phyloP scores from a whole-genome alignment of 1,140 invertebrate genomes.

The Drosophila albomicans region DNA sequence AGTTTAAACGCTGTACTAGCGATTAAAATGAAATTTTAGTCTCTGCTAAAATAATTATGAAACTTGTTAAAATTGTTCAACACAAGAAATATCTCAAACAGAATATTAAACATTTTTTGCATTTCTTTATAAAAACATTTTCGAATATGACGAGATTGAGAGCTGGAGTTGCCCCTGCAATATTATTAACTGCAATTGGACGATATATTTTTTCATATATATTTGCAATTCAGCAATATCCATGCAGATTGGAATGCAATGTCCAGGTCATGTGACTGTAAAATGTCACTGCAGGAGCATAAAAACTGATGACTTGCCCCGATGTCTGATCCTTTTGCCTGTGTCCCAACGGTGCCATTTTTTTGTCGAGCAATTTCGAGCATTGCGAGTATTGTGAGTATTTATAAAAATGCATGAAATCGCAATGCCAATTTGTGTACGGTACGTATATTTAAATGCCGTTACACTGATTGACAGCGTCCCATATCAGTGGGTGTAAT shows the following conservation, averaged over 20 bases:
- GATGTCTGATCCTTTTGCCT: conserved; percentile 62
- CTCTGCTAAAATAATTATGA: too few relatives aligned
- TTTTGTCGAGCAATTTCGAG: conserved; percentile 36
- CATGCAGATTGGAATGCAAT: conserved; percentile 31
- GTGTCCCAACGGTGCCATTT: conserved; percentile 70
- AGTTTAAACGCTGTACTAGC: too few relatives aligned
- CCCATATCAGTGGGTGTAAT: conserved; percentile 55
- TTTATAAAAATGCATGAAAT: conserved; percentile 73
- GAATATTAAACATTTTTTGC: conserved; percentile 11
- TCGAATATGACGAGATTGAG: not conserved
- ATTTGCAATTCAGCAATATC: conserved; percentile 46
- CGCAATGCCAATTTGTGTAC: conserved; percentile 34
- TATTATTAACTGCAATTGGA: conserved; percentile 50
- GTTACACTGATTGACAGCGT: conserved; percentile 77
- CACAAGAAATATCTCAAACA: not conserved
- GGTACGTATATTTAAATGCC: conserved; percentile 70
- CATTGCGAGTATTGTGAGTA: conserved; percentile 19
- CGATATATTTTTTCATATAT: conserved; percentile 4
- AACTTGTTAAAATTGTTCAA: too few relatives aligned
- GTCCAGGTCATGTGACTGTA: conserved; percentile 23
- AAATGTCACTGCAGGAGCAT: conserved; percentile 70
- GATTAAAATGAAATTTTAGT: too few relatives aligned
- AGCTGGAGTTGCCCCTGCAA: conserved; percentile 17
- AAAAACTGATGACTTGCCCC: conserved; percentile 79
- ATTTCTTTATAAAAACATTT: not conserved